Evolutionary conservation across 2,888 invertebrate species (phyloP), one percentile per base, ranked within the genome.

Genomic region (Fragum sueziense): DNA sequence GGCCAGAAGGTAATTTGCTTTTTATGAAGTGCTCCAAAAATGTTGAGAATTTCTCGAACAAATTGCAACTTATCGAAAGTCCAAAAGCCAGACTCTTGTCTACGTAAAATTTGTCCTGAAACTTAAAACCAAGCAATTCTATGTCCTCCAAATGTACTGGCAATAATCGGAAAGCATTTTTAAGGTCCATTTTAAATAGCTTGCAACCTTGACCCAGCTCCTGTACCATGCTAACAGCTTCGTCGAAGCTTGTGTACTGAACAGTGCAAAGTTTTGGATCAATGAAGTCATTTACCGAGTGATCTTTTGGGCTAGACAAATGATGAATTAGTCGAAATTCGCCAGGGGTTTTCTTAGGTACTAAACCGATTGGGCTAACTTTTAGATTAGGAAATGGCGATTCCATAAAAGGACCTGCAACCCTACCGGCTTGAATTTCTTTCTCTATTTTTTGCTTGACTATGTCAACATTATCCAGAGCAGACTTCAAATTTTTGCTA

Each of bases 21-120:
- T 76, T 72, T 6, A 80, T 51, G 9, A 6, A 7, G 61, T 62
- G 71, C 37, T 80, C 79, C 20, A 82, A 37, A 65, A 85, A 85
- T 14, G 74, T 52, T 20, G 82, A 31, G 74, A 82, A 85, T 67
- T 69, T 67, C 25, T 67, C 67, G 17, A 81, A 84, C 1, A 52
- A 14, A 27, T 57, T 37, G 62, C 79, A 79, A 2, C 68, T 70
- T 29, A 79, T 61, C 2, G 68, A 72, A n/a, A 59, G 51, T 3
- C 77, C 81, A 29, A 84, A 67, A 31, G 81, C 73, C 4, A 37
- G 14, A 37, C 37, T 9, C 37, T 37, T 37, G 14, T 37, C 37
- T 6, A 37, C 6, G 14, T 37, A 37, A 37, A 37, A 37, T 14
- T 37, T 6, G 37, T 37, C 37, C 14, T 68, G 11, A 52, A 79